Evolutionary conservation across 2,888 invertebrate species (phyloP), one percentile per base, ranked within the genome.

Genomic region (Apantesis nais): DNA sequence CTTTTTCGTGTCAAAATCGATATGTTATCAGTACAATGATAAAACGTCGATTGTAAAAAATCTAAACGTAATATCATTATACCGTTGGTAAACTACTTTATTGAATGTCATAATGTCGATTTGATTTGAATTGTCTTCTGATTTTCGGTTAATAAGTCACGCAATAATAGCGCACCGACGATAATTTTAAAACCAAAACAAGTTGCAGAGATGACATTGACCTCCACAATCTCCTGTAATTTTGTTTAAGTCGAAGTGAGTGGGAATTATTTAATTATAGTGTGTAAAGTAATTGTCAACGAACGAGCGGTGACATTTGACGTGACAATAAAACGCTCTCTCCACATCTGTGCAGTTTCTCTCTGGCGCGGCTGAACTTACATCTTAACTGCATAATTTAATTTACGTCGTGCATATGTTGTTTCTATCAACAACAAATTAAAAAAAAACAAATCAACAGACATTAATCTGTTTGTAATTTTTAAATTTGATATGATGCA

Each of bases 341-440:
- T 44, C 62, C 39, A 75, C 82, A 82, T 83, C 74, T 82, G 82
- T 78, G 69, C 65, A 68, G 70, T 78, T 79, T 81, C 75, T 68
- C 69, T 55, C 55, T 60, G 55, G 65, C 37, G 48, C 62, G 25
- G 29, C 55, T 7, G 29, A 44, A 41, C 34, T 67, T 34, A 41
- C 37, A 63, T 44, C 29, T 22, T 68, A 67, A 52, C 74, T 64
- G 67, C 64, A 66, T 34, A 69, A 58, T 69, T 63, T 81, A 72
- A 73, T 72, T 75, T 75, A 71, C 77, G 70, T 52, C 62, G 31
- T 55, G 25, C 52, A 70, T 72, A 82, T 77, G 77, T 67, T 58
- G 68, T 69, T 48, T 29, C 29, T 41, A 65, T 64, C 71, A 44
- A n/a, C n/a, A n/a, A n/a, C n/a, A n/a, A n/a, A n/a, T n/a, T n/a